Conservation (phyloP, 2,888 invertebrate genomes). For the Macrophya alboannulata region DNA sequence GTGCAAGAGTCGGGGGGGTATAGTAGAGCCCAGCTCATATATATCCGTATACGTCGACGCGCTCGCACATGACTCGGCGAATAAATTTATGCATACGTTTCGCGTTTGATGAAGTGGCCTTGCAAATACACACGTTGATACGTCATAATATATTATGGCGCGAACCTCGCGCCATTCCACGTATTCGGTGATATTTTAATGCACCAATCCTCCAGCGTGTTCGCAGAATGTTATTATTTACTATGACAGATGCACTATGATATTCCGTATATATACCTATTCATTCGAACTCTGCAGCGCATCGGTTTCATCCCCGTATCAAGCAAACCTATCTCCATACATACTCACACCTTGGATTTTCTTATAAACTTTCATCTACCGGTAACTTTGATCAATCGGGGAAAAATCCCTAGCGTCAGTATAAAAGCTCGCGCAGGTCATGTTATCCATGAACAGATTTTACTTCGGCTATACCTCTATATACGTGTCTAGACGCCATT, state of each 20-base stretch:
- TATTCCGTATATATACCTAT: neutral
- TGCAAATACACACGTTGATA: constrained; percentile 47
- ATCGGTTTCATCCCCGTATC: neutral
- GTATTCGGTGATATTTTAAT: constrained; percentile 20
- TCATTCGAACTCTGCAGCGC: neutral
- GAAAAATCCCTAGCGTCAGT: neutral
- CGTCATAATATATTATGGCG: constrained; percentile 38
- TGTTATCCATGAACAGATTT: neutral
- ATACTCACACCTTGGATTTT: neutral
- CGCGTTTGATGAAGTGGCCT: constrained; percentile 51
- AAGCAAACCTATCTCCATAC: neutral
- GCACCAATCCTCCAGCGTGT: constrained; percentile 2
- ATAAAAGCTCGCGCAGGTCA: neutral
- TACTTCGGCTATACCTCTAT: neutral
- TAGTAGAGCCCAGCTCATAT: neutral
- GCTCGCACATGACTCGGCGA: constrained; percentile 50
- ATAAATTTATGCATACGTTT: constrained; percentile 54
- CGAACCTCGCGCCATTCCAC: neutral
- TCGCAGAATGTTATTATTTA: neutral
- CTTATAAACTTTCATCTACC: neutral
- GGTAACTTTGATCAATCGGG: neutral
- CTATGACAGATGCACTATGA: neutral
- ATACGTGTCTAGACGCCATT: neutral
- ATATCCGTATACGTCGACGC: neutral
- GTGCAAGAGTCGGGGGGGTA: constrained; percentile 44